Percentiles rank a stretch among this genome's conserved stretches.
phyloP scores from a whole-genome alignment of 2,888 invertebrate genomes.

The Epistrophella euchroma region DNA sequence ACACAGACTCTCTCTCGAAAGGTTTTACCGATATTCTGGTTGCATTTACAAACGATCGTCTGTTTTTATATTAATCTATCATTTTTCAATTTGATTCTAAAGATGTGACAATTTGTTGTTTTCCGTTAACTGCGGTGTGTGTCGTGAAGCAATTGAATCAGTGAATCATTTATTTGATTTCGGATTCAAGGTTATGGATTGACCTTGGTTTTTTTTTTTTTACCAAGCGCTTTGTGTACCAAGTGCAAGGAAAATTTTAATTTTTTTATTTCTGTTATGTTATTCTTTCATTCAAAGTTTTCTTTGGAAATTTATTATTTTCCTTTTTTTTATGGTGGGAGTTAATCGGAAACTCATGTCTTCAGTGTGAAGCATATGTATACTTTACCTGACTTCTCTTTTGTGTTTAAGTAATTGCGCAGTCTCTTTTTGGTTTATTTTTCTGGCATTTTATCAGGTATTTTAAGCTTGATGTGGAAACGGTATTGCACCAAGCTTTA shows the following conservation, averaged over 20 bases:
- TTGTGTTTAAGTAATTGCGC: slow-evolving; percentile 10
- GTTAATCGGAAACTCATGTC: slow-evolving; percentile 50
- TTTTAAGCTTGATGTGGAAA: background rate
- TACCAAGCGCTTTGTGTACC: slow-evolving; percentile 7
- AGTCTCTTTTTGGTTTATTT: background rate
- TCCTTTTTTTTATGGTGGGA: slow-evolving; percentile 25
- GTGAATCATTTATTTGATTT: slow-evolving; percentile 36
- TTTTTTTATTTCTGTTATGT: background rate
- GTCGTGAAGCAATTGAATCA: slow-evolving; percentile 17
- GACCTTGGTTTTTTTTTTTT: slow-evolving; percentile 49
- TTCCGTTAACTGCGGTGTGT: slow-evolving; percentile 22
- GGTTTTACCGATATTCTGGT: slow-evolving; percentile 53
- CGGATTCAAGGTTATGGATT: slow-evolving; percentile 53
- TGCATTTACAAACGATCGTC: slow-evolving; percentile 25
- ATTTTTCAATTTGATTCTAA: slow-evolving; percentile 37
- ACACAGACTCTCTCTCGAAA: slow-evolving; percentile 28
- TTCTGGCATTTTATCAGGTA: slow-evolving; percentile 55
- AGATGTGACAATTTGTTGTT: slow-evolving; percentile 68
- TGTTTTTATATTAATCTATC: slow-evolving; percentile 67
- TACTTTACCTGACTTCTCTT: slow-evolving; percentile 8
- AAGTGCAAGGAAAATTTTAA: slow-evolving; percentile 23
- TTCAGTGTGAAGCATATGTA: background rate
- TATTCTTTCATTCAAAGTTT: slow-evolving; percentile 15
- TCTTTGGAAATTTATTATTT: slow-evolving; percentile 27
- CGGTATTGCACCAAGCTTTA: slow-evolving; percentile 12